Conservation (phyloP, 2,113 vertebrate genomes). For the Malurus elegans region DNA sequence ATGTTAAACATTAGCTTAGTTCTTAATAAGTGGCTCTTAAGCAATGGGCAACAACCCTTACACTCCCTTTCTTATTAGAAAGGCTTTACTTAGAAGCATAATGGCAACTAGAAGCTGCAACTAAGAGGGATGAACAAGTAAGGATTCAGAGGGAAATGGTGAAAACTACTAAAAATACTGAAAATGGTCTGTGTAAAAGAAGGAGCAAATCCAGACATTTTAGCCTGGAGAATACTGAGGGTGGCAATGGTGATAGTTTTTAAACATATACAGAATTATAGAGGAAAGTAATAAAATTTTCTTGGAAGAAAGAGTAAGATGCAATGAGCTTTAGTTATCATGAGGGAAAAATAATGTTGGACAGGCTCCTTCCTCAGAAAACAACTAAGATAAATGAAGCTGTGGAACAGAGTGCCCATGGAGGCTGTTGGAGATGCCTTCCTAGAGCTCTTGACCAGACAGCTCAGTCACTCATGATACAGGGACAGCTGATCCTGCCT, state of each 20-base stretch:
- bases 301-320: background rate
- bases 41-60: background rate
- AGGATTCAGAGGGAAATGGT: background rate
- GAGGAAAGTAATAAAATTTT: background rate
- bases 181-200: background rate
- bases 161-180: background rate
- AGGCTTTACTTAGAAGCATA: background rate
- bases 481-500: background rate
- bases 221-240: background rate
- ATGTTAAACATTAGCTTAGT: background rate
- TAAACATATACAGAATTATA: background rate
- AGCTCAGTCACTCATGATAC: background rate
- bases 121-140: background rate
- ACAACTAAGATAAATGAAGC: background rate
- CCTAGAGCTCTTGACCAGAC: background rate
- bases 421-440: background rate
- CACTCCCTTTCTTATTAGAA: background rate
- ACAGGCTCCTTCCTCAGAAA: background rate
- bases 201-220: background rate
- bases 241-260: background rate
- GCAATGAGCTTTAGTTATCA: background rate
- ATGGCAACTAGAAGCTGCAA: background rate
- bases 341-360: accelerated
- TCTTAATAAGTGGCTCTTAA: background rate
- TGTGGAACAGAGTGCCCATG: background rate